Evolutionary conservation across 2,113 vertebrate species (phyloP), one percentile per base, ranked within the genome.

Genomic region (Cochlearius cochlearius): DNA sequence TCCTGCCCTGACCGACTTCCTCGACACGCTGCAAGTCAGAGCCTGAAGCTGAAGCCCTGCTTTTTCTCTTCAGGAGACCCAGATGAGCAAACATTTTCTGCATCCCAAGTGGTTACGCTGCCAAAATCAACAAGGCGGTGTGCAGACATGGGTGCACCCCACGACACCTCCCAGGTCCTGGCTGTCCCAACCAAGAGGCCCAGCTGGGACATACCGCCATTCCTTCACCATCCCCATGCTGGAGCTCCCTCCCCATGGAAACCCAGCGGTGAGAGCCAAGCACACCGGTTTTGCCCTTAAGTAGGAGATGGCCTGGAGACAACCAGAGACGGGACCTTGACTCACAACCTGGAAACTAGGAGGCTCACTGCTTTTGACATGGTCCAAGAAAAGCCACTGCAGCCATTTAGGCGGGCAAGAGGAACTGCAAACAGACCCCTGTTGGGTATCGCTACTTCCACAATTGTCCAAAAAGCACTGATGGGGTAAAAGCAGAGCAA

Each of bases 161-260:
- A 6, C 23, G 47, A 36, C 22, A 53, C 79, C 67, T 92, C 50
- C 39, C 52, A 58, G 17, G 27, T 38, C 66, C 75, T 34, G 34
- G 32, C 0, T 68, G 45, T 34, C 18, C 76, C 27, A 77, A 16
- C n/a, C n/a, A 59, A 0, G 5, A 62, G 22, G 13, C 32, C 26
- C 0, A 0, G 10, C 50, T 66, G 38, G 47, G 47, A 69, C 2
- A 2, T 15, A 20, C 3, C 63, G 41, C 56, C 7, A 3, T 32
- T 56, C 66, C 53, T 41, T 49, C 7, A 5, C 38, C 49, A 45
- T 25, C 23, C 36, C 47, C 26, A 13, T 4, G 7, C 32, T n/a
- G 56, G 30, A 94, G 49, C 43, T 73, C 38, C 55, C n/a, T 43
- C 55, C 43, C 15, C 25, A 32, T 5, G 17, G 49, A 87, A 78